Evolutionary conservation across 2,888 invertebrate species (phyloP).

Genomic region (Agriotes lineatus): DNA sequence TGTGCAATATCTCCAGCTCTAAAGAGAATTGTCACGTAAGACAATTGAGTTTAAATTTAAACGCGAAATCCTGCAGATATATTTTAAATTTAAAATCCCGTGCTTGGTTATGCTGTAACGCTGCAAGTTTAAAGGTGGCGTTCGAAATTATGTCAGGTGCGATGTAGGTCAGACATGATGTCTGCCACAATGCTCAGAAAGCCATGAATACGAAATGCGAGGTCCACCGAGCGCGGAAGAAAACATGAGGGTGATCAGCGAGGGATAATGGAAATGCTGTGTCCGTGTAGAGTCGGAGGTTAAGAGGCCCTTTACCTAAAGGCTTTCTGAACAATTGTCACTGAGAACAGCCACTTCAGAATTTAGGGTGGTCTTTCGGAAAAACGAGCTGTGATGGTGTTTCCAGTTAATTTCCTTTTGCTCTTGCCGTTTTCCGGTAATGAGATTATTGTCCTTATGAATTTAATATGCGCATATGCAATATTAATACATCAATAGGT

Average conservation of each 20-base stretch:
- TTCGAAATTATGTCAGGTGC: neutral
- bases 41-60: neutral
- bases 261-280: conserved; percentile 34
- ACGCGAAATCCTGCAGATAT: neutral
- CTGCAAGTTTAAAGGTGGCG: neutral
- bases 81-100: neutral
- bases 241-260: conserved; percentile 21
- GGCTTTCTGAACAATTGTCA: conserved; percentile 1
- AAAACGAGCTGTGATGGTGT: neutral
- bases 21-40: too few species aligned
- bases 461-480: too few species aligned
- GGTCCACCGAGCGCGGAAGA: conserved; percentile 18
- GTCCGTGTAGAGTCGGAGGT: conserved; percentile 22
- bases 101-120: neutral
- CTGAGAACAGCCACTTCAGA: neutral
- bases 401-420: neutral
- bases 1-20: too few species aligned
- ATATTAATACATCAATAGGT: too few species aligned
- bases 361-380: neutral
- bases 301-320: conserved; percentile 22
- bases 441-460: too few species aligned
- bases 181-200: conserved; percentile 21
- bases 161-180: conserved; percentile 31
- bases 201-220: conserved; percentile 35
- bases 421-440: too few species aligned